These are phyloP conservation scores for Drosophila erecta DNA, from an alignment of 1,140 invertebrate genomes.

Conservation along the genomic window DNA sequence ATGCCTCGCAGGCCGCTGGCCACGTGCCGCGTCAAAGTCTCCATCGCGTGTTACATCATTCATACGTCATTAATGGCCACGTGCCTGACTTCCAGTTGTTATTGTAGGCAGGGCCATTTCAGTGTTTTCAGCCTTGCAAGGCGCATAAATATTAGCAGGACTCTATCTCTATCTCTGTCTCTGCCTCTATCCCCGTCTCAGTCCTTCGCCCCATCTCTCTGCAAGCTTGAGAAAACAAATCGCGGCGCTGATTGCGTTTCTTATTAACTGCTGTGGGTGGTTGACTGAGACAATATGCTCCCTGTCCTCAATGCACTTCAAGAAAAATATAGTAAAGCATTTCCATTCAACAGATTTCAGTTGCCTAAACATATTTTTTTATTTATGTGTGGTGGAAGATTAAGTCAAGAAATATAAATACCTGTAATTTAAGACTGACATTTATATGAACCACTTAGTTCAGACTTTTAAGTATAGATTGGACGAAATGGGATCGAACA, in stretches of 20 bases:
- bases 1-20: constrained; percentile 65
- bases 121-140: constrained; percentile 61
- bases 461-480: too few relatives aligned
- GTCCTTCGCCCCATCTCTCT: neutral
- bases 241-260: constrained; percentile 82
- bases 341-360: neutral
- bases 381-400: too few relatives aligned
- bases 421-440: too few relatives aligned
- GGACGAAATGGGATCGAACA: too few relatives aligned
- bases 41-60: constrained; percentile 85
- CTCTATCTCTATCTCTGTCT: neutral
- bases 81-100: constrained; percentile 74
- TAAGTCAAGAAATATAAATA: too few relatives aligned
- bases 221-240: constrained; percentile 79
- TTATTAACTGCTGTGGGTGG: constrained; percentile 77
- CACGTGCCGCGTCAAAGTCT: constrained; percentile 69
- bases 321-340: neutral
- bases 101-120: constrained; percentile 73
- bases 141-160: constrained; percentile 68
- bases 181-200: neutral
- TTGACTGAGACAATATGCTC: constrained; percentile 73
- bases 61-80: constrained; percentile 85
- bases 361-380: too few relatives aligned
- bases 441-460: too few relatives aligned
- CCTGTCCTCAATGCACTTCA: constrained; percentile 44